A percentile compares a stretch with the other conserved stretches of the same genome.
These are phyloP conservation scores for Beris morrisii DNA, from an alignment of 2,888 invertebrate species.

Conservation along the genomic window DNA sequence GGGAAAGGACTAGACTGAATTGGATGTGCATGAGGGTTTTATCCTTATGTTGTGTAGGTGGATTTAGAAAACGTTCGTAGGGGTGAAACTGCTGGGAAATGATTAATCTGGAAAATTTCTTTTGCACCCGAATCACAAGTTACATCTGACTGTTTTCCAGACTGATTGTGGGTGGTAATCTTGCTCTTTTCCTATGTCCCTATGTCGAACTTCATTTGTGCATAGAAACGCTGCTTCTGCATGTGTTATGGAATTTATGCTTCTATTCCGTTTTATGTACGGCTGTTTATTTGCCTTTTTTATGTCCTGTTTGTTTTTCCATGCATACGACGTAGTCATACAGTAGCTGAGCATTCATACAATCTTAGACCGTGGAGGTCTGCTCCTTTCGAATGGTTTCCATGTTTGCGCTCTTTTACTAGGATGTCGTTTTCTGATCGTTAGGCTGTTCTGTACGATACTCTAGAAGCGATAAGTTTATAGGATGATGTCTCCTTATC, in stretches of 20 bases:
- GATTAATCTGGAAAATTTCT: conserved; percentile 27
- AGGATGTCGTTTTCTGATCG: not conserved
- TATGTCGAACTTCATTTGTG: no score
- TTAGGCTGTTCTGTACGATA: no score
- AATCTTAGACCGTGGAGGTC: not conserved
- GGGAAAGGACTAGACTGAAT: no score
- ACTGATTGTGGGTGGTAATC: no score
- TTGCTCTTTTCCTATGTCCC: no score
- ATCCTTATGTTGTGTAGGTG: no score
- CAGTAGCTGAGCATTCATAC: no score
- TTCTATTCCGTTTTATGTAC: not conserved
- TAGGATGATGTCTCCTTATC: not conserved
- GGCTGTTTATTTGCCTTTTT: conserved; percentile 1
- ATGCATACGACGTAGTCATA: no score
- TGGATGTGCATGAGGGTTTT: no score
- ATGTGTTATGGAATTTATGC: not conserved
- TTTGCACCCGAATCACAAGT: conserved; percentile 16
- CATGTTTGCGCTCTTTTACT: not conserved
- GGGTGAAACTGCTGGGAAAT: conserved; percentile 1
- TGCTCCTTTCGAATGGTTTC: not conserved
- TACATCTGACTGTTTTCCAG: not conserved
- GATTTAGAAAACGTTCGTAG: no score
- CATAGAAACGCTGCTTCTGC: no score
- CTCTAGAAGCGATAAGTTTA: not conserved
- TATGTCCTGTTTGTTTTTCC: conserved; percentile 1